These are phyloP conservation scores for Congeria kusceri DNA, from an alignment of 2,888 invertebrate genomes.

Conservation along the genomic window DNA sequence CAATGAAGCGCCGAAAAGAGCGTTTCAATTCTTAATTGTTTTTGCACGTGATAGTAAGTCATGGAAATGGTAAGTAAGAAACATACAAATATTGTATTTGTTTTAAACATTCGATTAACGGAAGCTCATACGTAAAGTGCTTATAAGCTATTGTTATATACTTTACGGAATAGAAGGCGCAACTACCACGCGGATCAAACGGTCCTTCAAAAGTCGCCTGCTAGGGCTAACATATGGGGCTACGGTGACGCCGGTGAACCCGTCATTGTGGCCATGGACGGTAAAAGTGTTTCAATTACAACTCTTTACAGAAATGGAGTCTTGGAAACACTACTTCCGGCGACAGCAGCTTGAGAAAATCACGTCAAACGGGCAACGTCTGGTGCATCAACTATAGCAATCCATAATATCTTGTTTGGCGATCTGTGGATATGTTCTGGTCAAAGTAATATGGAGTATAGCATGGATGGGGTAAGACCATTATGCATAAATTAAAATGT, in stretches of 20 bases:
- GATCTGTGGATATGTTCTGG: constrained; percentile 84
- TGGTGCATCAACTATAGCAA: constrained; percentile 48
- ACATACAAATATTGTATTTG: too few relatives aligned
- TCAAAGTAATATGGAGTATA: constrained; percentile 81
- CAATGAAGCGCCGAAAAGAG: too few relatives aligned
- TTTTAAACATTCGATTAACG: too few relatives aligned
- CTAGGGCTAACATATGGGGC: background rate
- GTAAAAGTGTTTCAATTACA: background rate
- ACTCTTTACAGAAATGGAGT: constrained; percentile 27
- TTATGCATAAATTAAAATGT: too few relatives aligned
- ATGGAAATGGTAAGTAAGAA: too few relatives aligned
- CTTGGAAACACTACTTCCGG: constrained; percentile 69
- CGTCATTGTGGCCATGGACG: background rate
- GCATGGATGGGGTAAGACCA: too few relatives aligned
- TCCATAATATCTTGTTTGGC: constrained; percentile 81
- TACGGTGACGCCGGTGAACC: background rate
- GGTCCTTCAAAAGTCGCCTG: background rate
- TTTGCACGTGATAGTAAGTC: too few relatives aligned
- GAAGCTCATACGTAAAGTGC: too few relatives aligned
- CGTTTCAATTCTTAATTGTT: too few relatives aligned
- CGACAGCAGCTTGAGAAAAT: constrained; percentile 61
- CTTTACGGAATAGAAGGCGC: too few relatives aligned
- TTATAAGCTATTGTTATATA: too few relatives aligned
- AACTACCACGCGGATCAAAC: constrained; percentile 2
- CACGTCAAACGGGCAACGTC: constrained; percentile 67